phyloP scores from a whole-genome alignment of 2,797 vertebrate species.

The Microhierax caerulescens region DNA sequence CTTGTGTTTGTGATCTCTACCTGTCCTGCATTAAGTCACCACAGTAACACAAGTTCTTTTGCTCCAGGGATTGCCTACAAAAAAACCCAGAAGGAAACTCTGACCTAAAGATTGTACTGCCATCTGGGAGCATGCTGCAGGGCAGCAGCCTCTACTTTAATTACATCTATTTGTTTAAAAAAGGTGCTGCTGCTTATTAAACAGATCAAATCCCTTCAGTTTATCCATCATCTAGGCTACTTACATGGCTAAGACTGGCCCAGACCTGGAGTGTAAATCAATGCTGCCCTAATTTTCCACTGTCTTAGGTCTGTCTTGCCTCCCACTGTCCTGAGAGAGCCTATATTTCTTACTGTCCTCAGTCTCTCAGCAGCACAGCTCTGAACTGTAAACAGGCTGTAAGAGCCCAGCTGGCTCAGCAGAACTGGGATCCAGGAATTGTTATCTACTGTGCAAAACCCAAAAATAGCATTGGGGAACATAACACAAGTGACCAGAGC shows the following conservation, averaged over 20 bases:
- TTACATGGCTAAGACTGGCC: conserved; percentile 23
- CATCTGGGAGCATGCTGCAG: conserved; percentile 16
- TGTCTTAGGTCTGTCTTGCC: neutral
- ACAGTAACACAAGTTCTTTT: neutral
- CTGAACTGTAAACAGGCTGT: conserved; percentile 22
- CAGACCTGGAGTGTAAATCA: neutral
- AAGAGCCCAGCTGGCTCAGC: conserved; percentile 52
- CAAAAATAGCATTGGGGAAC: conserved; percentile 9
- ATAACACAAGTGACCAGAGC: neutral
- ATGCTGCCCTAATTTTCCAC: conserved; percentile 35
- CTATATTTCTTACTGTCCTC: conserved; percentile 40
- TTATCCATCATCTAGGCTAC: conserved; percentile 38
- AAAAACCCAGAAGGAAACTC: neutral
- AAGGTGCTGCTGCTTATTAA: neutral
- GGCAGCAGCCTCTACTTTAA: conserved; percentile 4
- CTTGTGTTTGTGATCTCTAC: neutral
- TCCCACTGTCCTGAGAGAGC: neutral
- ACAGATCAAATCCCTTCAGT: conserved; percentile 9
- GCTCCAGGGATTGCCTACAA: neutral
- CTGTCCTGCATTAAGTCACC: neutral
- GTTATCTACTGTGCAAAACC: conserved; percentile 14
- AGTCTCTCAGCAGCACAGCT: conserved; percentile 29
- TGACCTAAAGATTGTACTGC: neutral
- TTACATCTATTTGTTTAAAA: neutral
- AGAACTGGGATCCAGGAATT: conserved; percentile 30